Percentiles rank a stretch among this genome's conserved stretches.
These are phyloP conservation scores for Xerus rutilus DNA, from an alignment of 2,797 vertebrate species.

Conservation along the genomic window DNA sequence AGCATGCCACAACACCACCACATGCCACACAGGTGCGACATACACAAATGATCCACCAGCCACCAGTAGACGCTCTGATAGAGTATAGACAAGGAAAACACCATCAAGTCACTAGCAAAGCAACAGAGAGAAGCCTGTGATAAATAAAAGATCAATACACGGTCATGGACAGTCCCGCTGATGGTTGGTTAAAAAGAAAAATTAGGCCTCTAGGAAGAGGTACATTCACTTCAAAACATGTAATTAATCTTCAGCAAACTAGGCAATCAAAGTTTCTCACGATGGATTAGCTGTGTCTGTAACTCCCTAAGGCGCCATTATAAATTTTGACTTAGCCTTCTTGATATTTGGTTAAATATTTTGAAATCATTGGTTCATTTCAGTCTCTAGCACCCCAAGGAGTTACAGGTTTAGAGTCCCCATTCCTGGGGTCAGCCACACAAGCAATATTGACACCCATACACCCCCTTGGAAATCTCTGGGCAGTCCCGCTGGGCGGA, in stretches of 20 bases:
- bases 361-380: not conserved
- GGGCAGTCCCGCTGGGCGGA: not conserved
- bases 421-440: not conserved
- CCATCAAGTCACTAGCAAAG: not conserved
- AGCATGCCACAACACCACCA: constrained; percentile 76
- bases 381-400: not conserved
- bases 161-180: not conserved
- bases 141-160: not conserved
- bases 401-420: not conserved
- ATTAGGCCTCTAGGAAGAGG: not conserved
- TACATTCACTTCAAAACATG: not conserved
- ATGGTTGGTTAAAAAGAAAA: not conserved
- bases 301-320: not conserved
- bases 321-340: not conserved
- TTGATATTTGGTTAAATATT: not conserved
- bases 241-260: not conserved
- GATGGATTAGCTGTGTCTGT: not conserved
- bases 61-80: constrained; percentile 10
- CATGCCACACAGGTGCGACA: constrained; percentile 29
- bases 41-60: constrained; percentile 47
- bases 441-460: not conserved
- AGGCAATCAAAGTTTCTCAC: not conserved
- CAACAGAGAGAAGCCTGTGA: constrained; percentile 5
- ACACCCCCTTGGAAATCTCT: not conserved
- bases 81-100: constrained; percentile 23